A percentile compares a stretch with the other conserved stretches of the same genome.
Evolutionary conservation across 2,113 vertebrate genomes (phyloP).

Genomic region (Phoxinus phoxinus): DNA sequence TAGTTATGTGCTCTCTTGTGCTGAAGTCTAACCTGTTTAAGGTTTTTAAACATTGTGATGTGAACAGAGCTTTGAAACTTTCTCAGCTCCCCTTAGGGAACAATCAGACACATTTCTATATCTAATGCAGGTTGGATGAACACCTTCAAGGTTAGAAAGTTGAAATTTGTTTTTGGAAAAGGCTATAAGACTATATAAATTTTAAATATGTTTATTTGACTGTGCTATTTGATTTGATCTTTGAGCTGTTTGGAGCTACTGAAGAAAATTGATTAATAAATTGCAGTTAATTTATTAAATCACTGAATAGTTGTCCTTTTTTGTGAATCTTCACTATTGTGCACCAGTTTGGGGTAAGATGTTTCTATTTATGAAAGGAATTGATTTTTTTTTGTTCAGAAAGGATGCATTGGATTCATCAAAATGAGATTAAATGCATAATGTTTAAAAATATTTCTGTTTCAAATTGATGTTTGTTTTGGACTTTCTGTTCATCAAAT

Average conservation of each 20-base stretch:
- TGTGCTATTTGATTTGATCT: constrained; percentile 56
- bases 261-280: constrained; percentile 69
- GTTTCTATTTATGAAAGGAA: background rate
- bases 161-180: constrained; percentile 36
- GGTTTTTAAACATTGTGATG: constrained; percentile 22
- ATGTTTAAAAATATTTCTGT: no score
- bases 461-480: no score
- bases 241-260: constrained; percentile 39
- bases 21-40: background rate
- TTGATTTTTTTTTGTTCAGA: background rate
- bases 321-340: background rate
- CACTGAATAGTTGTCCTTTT: constrained; percentile 50
- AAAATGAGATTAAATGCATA: no score
- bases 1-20: background rate
- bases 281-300: constrained; percentile 76
- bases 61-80: background rate
- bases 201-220: constrained; percentile 65
- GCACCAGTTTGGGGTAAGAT: no score
- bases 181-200: constrained; percentile 42
- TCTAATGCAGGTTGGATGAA: background rate
- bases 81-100: background rate
- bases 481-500: no score
- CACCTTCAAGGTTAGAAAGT: background rate
- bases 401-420: background rate
- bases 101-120: background rate